A percentile compares a stretch with the other conserved stretches of the same genome.
These are phyloP conservation scores for Varroa destructor DNA, from an alignment of 1,140 invertebrate species.

Conservation along the genomic window DNA sequence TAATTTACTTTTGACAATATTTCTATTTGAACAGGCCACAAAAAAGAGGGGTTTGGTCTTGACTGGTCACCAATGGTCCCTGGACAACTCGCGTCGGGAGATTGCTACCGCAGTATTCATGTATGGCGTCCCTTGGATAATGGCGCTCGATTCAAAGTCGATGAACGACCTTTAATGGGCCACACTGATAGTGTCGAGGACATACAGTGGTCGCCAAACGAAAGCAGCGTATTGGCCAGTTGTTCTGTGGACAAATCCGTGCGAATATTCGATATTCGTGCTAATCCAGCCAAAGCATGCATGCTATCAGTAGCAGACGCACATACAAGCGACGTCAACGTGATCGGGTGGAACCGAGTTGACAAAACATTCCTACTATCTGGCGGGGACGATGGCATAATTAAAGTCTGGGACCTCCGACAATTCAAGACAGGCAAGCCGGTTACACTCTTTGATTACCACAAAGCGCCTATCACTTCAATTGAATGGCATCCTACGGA, in stretches of 20 bases:
- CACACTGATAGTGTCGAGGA: conserved; percentile 92
- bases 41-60: conserved; percentile 79
- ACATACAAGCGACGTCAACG: conserved; percentile 86
- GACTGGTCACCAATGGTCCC: conserved; percentile 71
- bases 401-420: conserved; percentile 90
- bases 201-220: conserved; percentile 95
- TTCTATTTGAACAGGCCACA: conserved; percentile 45
- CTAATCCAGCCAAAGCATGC: conserved; percentile 67
- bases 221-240: conserved; percentile 74
- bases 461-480: conserved; percentile 70
- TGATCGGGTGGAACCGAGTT: conserved; percentile 86
- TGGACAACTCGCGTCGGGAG: conserved; percentile 71
- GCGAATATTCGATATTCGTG: conserved; percentile 58
- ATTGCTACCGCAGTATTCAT: conserved; percentile 78
- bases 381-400: conserved; percentile 84
- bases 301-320: conserved; percentile 76
- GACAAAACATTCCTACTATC: conserved; percentile 75
- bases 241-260: conserved; percentile 82
- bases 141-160: conserved; percentile 64
- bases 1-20: too few species aligned
- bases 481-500: conserved; percentile 94
- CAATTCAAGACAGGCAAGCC: conserved; percentile 59
- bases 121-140: conserved; percentile 68
- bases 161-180: conserved; percentile 68
- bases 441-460: conserved; percentile 83